Base-by-base conservation (phyloP, 2,797 vertebrate species). In the Sebastiscus tertius region DNA sequence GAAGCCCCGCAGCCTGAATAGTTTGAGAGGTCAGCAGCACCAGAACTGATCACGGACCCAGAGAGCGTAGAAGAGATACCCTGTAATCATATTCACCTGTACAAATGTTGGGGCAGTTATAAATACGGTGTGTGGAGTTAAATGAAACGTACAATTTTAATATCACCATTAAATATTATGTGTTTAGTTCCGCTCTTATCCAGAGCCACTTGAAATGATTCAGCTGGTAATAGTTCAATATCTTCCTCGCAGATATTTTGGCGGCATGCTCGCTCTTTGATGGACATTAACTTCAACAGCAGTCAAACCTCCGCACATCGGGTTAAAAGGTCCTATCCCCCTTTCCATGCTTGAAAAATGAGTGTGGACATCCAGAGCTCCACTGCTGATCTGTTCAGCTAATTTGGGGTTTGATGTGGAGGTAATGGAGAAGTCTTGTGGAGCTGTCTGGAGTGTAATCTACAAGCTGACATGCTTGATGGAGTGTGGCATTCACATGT, bases 391-490 rank as follows among this genome's bases (percentile, higher is more conserved):
- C 26, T 60, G 82, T 87, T 81, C 59, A 46, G 79, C 80, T 92
- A 90, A 92, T 89, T 89, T 86, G 71, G 87, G 68, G 80, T 83
- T 89, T 87, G 82, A 91, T 86, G 81, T 83, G 82, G 71, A 87
- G 84, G 82, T 93, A 90, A 93, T 87, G 81, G 81, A 86, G 60
- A 86, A 88, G 88, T 90, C 90, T 87, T 78, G 83, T 70, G 71
- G 77, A 82, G 88, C 80, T 89, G 92, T 93, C 88, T 88, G 75
- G 24, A 81, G 79, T 76, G 77, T 91, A 91, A 92, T 91, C 84
- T 89, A 88, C 86, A 85, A 77, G 81, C 83, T 86, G 92, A 93
- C 91, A 91, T 82, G 87, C 89, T 91, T 94, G 93, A 95, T 93
- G 88, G 88, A 94, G 91, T 89, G 91, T 89, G 83, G 86, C 91